These are phyloP conservation scores for Sinocyclocheilus rhinocerous DNA, from an alignment of 2,113 vertebrate species.

Conservation along the genomic window DNA sequence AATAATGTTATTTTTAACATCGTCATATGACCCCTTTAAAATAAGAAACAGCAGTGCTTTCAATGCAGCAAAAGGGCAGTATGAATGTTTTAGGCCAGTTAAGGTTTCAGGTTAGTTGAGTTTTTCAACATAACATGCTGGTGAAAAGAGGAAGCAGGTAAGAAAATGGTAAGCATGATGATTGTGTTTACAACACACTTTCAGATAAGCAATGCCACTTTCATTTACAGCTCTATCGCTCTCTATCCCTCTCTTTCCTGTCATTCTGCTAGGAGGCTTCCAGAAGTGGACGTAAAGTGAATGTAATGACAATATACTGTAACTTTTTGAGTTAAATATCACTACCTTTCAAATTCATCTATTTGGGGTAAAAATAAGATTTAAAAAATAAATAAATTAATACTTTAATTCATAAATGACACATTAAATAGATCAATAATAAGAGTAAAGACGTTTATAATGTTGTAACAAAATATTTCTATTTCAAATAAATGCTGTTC, in stretches of 20 bases:
- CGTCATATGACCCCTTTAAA: background rate
- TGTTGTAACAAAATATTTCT: background rate
- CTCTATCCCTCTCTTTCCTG: background rate
- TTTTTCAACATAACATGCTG: background rate
- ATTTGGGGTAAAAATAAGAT: background rate
- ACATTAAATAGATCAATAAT: background rate
- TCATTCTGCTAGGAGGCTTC: background rate
- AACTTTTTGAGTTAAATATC: background rate
- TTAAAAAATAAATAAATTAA: background rate
- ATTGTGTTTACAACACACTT: background rate
- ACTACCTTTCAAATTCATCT: background rate
- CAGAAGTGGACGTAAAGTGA: background rate
- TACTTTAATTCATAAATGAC: background rate
- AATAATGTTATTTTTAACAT: too few relatives aligned
- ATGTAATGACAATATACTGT: too few relatives aligned
- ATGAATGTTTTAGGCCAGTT: background rate
- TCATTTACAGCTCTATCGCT: background rate
- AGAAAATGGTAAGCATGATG: background rate
- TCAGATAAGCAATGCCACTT: background rate
- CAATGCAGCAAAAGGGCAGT: background rate
- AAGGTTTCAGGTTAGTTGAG: background rate
- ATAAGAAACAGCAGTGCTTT: background rate
- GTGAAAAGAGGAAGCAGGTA: background rate
- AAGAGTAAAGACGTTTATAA: too few relatives aligned
- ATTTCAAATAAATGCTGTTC: background rate